Conservation (phyloP, 1,140 invertebrate genomes). For the Euura lappo region DNA sequence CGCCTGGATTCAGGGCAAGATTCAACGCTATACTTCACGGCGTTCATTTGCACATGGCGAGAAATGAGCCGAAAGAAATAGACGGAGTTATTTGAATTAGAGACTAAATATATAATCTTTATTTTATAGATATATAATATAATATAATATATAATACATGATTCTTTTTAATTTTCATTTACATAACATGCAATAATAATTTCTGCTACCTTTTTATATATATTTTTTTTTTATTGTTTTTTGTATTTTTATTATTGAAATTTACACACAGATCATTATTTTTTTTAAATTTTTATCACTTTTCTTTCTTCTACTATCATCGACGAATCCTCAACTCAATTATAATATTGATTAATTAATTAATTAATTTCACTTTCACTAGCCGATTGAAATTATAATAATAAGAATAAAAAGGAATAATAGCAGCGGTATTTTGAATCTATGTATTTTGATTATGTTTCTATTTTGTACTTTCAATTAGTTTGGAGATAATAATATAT, state of each 20-base stretch:
- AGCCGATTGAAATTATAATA: not conserved
- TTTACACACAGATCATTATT: not conserved
- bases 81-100: not conserved
- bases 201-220: constrained; percentile 36
- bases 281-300: not conserved
- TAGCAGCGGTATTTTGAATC: too few relatives aligned
- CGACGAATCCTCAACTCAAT: too few relatives aligned
- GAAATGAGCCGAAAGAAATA: constrained; percentile 30
- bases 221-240: constrained; percentile 25
- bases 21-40: constrained; percentile 46
- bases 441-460: too few relatives aligned
- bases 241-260: constrained; percentile 4
- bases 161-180: constrained; percentile 19
- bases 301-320: not conserved
- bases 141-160: constrained; percentile 42
- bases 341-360: not conserved
- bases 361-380: constrained; percentile 11
- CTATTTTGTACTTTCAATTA: not conserved
- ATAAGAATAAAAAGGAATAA: too few relatives aligned
- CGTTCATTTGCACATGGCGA: constrained; percentile 40
- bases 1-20: constrained; percentile 35
- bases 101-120: constrained; percentile 48
- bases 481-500: not conserved
- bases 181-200: constrained; percentile 45
- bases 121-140: constrained; percentile 47